A percentile compares a stretch with the other conserved stretches of the same genome.
phyloP scores from a whole-genome alignment of 2,113 vertebrate genomes.

The Budorcas taxicolor region DNA sequence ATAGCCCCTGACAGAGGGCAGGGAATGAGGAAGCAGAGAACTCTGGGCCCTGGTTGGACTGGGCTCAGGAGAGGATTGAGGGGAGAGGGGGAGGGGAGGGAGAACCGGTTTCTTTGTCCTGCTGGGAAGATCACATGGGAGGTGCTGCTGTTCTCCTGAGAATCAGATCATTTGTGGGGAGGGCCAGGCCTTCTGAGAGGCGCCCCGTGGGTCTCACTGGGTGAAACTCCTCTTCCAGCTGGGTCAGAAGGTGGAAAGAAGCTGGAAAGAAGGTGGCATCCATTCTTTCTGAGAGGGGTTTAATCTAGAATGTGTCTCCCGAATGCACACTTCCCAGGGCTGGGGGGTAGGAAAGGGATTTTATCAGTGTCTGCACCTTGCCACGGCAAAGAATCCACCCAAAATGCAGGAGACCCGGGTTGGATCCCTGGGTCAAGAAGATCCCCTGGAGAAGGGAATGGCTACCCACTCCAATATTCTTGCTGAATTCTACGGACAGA shows the following conservation, averaged over 20 bases:
- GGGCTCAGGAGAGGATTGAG: neutral
- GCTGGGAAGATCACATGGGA: neutral
- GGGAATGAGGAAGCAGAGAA: neutral
- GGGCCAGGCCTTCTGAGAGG: neutral
- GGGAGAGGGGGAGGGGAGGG: neutral
- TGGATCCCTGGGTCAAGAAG: neutral
- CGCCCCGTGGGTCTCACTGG: accelerated
- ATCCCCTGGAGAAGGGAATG: neutral
- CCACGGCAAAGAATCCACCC: neutral
- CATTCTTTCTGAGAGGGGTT: neutral
- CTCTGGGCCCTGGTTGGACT: neutral
- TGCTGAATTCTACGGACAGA: neutral
- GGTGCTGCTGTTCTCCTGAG: neutral
- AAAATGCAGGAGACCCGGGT: neutral
- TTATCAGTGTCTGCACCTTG: accelerated
- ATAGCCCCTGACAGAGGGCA: neutral
- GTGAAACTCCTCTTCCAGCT: neutral
- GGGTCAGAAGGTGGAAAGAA: no score
- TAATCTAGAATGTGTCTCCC: neutral
- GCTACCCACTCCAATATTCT: neutral
- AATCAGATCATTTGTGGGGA: neutral
- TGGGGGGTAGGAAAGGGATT: neutral
- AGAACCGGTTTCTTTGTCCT: neutral
- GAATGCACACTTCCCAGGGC: neutral
- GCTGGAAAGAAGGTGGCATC: neutral